These are phyloP conservation scores for Hippocampus abdominalis DNA, from an alignment of 2,113 vertebrate species.

Conservation along the genomic window DNA sequence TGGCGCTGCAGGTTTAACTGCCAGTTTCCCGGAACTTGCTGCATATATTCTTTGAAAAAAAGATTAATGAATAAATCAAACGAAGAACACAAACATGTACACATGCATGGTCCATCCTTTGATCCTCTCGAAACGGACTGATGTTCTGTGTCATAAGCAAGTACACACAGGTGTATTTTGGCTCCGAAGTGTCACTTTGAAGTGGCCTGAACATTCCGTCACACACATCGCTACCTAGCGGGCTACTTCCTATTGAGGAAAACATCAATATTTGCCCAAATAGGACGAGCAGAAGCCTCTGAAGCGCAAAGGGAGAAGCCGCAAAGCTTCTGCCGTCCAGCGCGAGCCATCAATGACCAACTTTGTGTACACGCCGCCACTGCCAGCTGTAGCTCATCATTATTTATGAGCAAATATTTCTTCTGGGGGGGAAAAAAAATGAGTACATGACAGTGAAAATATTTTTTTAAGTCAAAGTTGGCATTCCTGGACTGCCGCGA, in stretches of 20 bases:
- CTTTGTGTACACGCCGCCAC: constrained; percentile 17
- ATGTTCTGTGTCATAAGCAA: constrained; percentile 8
- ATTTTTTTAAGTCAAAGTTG: constrained; percentile 60
- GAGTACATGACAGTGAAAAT: constrained; percentile 51
- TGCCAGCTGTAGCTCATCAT: constrained; percentile 62
- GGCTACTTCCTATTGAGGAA: constrained; percentile 61
- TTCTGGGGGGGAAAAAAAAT: no score
- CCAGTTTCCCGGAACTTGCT: no score
- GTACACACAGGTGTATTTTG: constrained; percentile 22
- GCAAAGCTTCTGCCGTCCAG: constrained; percentile 41
- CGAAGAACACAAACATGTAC: no score
- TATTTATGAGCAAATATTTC: constrained; percentile 66
- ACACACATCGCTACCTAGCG: constrained; percentile 33
- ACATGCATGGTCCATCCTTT: neutral
- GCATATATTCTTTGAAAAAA: no score
- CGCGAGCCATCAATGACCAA: constrained; percentile 45
- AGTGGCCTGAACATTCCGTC: constrained; percentile 46
- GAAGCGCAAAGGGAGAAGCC: constrained; percentile 24
- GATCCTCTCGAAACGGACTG: neutral
- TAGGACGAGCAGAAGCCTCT: constrained; percentile 34
- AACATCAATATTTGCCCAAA: constrained; percentile 72
- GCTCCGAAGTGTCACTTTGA: constrained; percentile 22
- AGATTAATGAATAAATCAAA: no score
- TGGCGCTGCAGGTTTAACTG: no score
- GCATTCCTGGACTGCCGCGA: constrained; percentile 57